Evolutionary conservation across 2,888 invertebrate species (phyloP).

Genomic region (Cheilosia pagana): DNA sequence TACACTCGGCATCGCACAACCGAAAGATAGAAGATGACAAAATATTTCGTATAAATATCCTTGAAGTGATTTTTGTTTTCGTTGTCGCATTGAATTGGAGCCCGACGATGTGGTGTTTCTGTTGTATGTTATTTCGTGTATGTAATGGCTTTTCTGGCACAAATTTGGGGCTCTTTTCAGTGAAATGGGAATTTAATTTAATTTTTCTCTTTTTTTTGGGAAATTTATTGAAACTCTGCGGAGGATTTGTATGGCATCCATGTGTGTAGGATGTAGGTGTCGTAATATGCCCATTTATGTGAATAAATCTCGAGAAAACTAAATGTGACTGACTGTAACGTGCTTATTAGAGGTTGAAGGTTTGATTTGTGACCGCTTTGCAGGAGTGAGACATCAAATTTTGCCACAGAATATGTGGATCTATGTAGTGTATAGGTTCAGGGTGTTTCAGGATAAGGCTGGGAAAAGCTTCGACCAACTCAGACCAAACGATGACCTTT

Average conservation of each 20-base stretch:
- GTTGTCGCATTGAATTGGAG: background rate
- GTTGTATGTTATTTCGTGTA: slow-evolving; percentile 4
- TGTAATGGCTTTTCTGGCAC: slow-evolving; percentile 48
- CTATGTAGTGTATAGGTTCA: too few relatives aligned
- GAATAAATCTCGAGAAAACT: background rate
- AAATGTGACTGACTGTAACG: too few relatives aligned
- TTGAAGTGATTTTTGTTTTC: slow-evolving; percentile 37
- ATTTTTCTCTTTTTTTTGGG: slow-evolving; percentile 2
- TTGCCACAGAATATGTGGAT: too few relatives aligned
- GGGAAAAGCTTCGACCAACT: too few relatives aligned
- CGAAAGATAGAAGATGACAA: background rate
- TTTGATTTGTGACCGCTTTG: too few relatives aligned
- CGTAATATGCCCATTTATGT: background rate
- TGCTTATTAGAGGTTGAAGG: too few relatives aligned
- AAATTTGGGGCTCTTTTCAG: slow-evolving; percentile 34
- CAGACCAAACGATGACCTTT: too few relatives aligned
- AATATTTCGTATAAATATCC: slow-evolving; percentile 46
- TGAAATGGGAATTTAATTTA: slow-evolving; percentile 53
- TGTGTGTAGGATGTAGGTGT: background rate
- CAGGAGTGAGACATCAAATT: too few relatives aligned
- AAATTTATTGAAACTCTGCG: slow-evolving; percentile 18
- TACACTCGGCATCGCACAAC: background rate
- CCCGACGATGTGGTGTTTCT: background rate
- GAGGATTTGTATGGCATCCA: background rate
- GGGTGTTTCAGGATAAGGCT: too few relatives aligned